Evolutionary conservation across 2,888 invertebrate genomes (phyloP).

Genomic region (Agonum fuliginosum): DNA sequence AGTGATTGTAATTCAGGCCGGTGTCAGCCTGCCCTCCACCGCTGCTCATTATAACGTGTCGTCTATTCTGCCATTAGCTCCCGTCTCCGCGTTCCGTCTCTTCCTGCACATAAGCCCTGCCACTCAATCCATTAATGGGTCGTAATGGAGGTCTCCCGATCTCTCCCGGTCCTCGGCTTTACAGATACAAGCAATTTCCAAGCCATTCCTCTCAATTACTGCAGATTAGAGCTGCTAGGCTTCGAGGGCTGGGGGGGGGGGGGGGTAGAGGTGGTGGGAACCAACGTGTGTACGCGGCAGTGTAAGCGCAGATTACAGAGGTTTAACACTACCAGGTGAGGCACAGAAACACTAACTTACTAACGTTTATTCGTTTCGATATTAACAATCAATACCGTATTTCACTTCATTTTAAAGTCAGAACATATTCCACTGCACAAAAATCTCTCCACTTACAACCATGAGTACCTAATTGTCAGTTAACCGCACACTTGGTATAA

Average conservation of each 20-base stretch:
- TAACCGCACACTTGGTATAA: too few species aligned
- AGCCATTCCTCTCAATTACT: conserved; percentile 71
- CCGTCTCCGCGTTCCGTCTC: too few species aligned
- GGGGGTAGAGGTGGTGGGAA: background rate
- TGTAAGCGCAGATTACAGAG: conserved; percentile 17
- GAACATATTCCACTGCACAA: too few species aligned
- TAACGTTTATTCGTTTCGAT: background rate
- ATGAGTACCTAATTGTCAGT: too few species aligned
- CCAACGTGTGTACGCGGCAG: background rate
- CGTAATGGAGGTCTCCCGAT: conserved; percentile 71
- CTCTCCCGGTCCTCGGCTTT: too few species aligned
- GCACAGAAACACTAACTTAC: background rate
- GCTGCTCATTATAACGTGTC: conserved; percentile 58
- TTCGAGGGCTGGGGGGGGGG: conserved; percentile 1
- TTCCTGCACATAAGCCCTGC: conserved; percentile 67
- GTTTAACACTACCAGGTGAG: conserved; percentile 14
- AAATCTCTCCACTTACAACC: too few species aligned
- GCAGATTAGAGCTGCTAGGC: conserved; percentile 67
- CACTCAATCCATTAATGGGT: conserved; percentile 71
- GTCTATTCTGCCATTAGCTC: too few species aligned
- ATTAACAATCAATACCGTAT: too few species aligned
- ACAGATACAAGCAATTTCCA: conserved; percentile 71
- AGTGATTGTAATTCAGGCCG: too few species aligned
- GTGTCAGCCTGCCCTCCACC: too few species aligned
- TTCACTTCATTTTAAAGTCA: too few species aligned